Percentiles rank a stretch among this genome's conserved stretches.
Conservation (phyloP, 2,797 vertebrate species). For the Manis crassicaudata region DNA sequence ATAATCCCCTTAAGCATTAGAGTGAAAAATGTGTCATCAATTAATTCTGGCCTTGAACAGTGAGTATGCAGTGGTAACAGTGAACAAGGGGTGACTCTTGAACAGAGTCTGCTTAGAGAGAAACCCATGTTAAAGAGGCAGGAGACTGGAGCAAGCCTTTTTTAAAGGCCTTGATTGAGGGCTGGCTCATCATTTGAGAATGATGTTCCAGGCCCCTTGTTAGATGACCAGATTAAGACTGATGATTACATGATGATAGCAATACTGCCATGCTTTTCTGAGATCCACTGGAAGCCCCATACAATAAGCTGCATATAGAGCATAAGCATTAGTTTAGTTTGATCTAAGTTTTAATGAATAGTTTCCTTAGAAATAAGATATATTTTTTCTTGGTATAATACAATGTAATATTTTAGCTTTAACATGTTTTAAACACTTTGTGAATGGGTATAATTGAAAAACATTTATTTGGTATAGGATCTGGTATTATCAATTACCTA, state of each 20-base stretch:
- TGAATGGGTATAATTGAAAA: not conserved
- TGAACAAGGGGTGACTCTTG: not conserved
- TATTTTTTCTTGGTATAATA: not conserved
- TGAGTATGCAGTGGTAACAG: not conserved
- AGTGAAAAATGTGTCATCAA: not conserved
- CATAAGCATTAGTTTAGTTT: not conserved
- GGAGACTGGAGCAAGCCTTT: not conserved
- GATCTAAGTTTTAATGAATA: not conserved
- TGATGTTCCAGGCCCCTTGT: not conserved
- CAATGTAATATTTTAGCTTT: not conserved
- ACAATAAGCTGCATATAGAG: not conserved
- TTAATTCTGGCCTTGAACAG: not conserved
- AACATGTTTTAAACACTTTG: not conserved
- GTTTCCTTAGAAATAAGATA: not conserved
- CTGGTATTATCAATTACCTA: not conserved
- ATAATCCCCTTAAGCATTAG: not conserved
- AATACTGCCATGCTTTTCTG: not conserved
- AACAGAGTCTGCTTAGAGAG: not conserved
- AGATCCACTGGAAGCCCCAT: not conserved
- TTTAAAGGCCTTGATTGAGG: not conserved
- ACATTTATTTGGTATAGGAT: not conserved
- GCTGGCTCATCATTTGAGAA: not conserved
- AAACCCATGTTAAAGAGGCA: not conserved
- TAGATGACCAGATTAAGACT: not conserved
- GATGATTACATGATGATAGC: not conserved